Base-by-base conservation (phyloP, 2,113 vertebrate genomes). In the Todiramphus saurophagus region DNA sequence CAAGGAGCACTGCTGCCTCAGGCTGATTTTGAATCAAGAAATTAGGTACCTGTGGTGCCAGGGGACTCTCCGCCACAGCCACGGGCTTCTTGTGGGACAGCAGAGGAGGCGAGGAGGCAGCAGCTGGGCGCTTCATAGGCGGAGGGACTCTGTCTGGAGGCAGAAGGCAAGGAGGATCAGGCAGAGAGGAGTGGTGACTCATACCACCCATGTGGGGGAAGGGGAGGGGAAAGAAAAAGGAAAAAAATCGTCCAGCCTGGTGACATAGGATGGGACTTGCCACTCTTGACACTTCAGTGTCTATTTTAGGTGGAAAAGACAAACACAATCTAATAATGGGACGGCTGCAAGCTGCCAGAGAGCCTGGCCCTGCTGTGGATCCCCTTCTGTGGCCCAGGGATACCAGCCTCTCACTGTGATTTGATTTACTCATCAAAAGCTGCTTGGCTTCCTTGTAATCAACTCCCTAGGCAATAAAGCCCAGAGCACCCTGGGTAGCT, bases 131-230 rank as follows among this genome's bases (percentile, higher is more conserved):
- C 96, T 99, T 99, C 97, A 98, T 95, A 85, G 97, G 97, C 0
- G 96, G 97, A n/a, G 98, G 98, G 89, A 98, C 98, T 43, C 98
- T 98, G 90, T 97, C 97, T 98, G 81, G 78, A 93, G 95, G 97
- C 62, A 80, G 90, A 80, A 93, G 27, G 67, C 75, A 92, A 55
- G 95, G 74, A 93, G 68, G 23, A 80, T 90, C 75, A 97, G 85
- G 87, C 83, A 68, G 17, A 74, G 39, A 80, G 74, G 20, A 62
- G 69, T 2, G 4, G 27, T 63, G 92, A 94, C 69, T 96, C 92
- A 96, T 48, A 85, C 74, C 88, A 85, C 35, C 48, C 87, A 8
- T 85, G 74, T 73, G n/a, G n/a, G 33, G 55, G 48, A 86, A 95
- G 69, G 93, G 94, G 93, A 87, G 73, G 87, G 77, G 68, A 27